Percentiles rank a stretch among this genome's conserved stretches.
Evolutionary conservation across 2,888 invertebrate genomes (phyloP).

Genomic region (Heliconius charithonia): DNA sequence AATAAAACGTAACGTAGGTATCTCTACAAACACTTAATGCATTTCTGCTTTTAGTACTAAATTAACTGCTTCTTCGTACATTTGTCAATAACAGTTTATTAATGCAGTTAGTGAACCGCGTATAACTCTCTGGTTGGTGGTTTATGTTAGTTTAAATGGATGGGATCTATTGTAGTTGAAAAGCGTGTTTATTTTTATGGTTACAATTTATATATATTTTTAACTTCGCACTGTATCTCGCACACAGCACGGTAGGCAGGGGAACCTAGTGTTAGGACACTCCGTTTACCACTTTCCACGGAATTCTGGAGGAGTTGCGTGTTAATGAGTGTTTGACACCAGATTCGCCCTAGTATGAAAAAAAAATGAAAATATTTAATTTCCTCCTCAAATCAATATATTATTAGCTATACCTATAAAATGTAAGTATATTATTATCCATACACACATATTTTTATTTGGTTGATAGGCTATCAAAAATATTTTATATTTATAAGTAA

Average conservation of each 20-base stretch:
- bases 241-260: no score
- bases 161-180: not conserved
- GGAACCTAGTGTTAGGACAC: no score
- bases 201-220: no score
- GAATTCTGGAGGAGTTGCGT: no score
- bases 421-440: not conserved
- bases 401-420: not conserved
- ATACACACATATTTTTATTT: conserved; percentile 1
- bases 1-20: conserved; percentile 53
- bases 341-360: no score
- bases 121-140: conserved; percentile 19
- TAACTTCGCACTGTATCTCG: no score
- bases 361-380: no score
- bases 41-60: conserved; percentile 53
- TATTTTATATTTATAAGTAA: conserved; percentile 9
- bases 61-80: conserved; percentile 56
- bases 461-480: conserved; percentile 8
- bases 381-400: not conserved
- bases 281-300: no score
- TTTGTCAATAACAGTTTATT: conserved; percentile 51
- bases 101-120: conserved; percentile 39
- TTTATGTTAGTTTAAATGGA: conserved; percentile 6
- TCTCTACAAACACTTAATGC: conserved; percentile 54
- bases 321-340: no score
- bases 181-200: not conserved